Percentiles rank a stretch among this genome's conserved stretches.
phyloP scores from a whole-genome alignment of 2,113 vertebrate genomes.

The Sinosuthora webbiana region DNA sequence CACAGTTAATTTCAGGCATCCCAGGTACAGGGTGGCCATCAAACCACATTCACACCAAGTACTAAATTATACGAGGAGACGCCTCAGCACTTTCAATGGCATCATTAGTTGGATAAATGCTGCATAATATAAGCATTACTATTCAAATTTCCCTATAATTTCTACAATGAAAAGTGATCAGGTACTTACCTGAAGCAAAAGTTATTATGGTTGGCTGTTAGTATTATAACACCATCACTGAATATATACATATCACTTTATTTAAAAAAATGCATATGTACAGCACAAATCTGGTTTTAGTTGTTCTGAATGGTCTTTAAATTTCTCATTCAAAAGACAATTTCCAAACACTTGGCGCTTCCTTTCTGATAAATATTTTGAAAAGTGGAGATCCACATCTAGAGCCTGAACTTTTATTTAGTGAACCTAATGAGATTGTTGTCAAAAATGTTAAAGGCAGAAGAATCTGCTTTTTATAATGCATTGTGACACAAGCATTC shows the following conservation, averaged over 20 bases:
- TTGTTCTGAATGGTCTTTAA: background rate
- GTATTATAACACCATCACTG: background rate
- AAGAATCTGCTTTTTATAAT: background rate
- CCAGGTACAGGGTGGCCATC: background rate
- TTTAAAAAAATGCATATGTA: background rate
- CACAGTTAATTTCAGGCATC: background rate
- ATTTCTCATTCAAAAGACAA: background rate
- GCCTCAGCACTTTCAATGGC: constrained; percentile 3
- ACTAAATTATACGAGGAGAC: background rate
- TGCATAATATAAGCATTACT: background rate
- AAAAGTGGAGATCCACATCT: background rate
- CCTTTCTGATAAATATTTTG: background rate
- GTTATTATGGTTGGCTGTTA: background rate
- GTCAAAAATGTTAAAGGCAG: background rate
- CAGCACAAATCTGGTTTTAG: background rate
- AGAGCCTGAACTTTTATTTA: background rate
- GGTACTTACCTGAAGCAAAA: background rate
- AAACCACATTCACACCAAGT: background rate
- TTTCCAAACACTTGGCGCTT: background rate
- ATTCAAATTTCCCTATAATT: constrained; percentile 33
- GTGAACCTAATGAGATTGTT: background rate
- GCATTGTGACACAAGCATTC: background rate
- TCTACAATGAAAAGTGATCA: background rate
- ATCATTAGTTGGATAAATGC: constrained; percentile 36
- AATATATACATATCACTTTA: background rate